Conservation (phyloP, 30 jellyfish, hydroid and myxozoan species). For the Aurelia sp. region DNA sequence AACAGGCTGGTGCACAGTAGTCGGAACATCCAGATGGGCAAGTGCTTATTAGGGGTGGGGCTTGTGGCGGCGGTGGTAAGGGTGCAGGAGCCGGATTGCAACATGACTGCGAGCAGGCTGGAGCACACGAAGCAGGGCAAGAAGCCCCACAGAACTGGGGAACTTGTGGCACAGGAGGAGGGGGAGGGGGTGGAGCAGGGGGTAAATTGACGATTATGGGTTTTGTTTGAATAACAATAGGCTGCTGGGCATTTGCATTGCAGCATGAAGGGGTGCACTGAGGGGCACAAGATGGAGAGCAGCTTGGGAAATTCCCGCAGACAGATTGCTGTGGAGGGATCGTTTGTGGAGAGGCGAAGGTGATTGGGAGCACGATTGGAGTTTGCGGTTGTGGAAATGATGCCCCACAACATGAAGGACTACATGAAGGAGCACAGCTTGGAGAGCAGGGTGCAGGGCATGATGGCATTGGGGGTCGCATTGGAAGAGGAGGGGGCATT, state of each 20-base stretch:
- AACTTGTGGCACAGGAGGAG: conserved; percentile 48
- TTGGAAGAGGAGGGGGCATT: conserved; percentile 39
- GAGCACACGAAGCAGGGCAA: conserved; percentile 63
- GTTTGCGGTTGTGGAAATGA: conserved; percentile 39
- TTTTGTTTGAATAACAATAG: conserved; percentile 39
- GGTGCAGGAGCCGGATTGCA: too few relatives aligned
- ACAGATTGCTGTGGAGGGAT: conserved; percentile 55
- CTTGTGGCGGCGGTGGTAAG: conserved; percentile 60
- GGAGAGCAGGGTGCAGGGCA: conserved; percentile 71
- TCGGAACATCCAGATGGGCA: conserved; percentile 90
- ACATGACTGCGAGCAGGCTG: conserved; percentile 50
- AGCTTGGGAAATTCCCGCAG: conserved; percentile 70
- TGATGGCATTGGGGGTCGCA: conserved; percentile 37
- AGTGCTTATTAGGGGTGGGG: conserved; percentile 50
- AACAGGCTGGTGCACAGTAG: conserved; percentile 90
- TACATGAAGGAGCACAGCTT: conserved; percentile 60
- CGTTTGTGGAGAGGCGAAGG: conserved; percentile 35
- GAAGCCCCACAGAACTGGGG: conserved; percentile 64
- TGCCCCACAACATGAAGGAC: conserved; percentile 66
- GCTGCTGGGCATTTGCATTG: conserved; percentile 39
- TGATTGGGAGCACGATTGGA: conserved; percentile 32
- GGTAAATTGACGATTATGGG: conserved; percentile 62
- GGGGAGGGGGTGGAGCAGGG: conserved; percentile 78
- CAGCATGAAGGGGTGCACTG: conserved; percentile 77
- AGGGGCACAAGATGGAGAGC: conserved; percentile 77